Evolutionary conservation across 2,113 vertebrate species (phyloP), one percentile per base, ranked within the genome.

Genomic region (Pelvicachromis taeniatus): DNA sequence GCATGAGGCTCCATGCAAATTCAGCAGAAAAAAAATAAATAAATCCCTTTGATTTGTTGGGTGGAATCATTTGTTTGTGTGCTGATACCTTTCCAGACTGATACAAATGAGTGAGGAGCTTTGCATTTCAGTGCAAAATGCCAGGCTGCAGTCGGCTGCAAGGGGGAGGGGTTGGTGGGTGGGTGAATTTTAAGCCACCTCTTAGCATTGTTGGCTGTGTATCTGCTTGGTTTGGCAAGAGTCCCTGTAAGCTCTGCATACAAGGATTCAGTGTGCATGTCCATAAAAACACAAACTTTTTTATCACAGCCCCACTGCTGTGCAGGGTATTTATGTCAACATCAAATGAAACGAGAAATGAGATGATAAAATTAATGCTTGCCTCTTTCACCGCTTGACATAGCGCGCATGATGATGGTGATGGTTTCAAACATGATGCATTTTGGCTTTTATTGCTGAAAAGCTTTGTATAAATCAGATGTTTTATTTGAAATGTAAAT

Each of bases 191-290:
- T 84, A 92, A 92, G 88, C 90, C 78, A 87, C 81, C 89, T 91
- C 86, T 90, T 87, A 90, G 87, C 84, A 85, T 87, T 84, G 87
- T 86, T 93, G 91, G 89, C 90, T 90, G 86, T 55, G 54, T 77
- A 70, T 90, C 58, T 85, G 91, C 85, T 87, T 88, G 88, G 88
- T 88, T 86, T 93, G 89, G 92, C 92, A 81, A 82, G 13, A 63
- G 48, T 86, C 78, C 87, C 79, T 80, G 55, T 88, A 86, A 92
- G 84, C 93, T 89, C 83, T 42, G 84, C 83, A 91, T 81, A 86
- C 88, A 88, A 87, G 33, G 52, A 86, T 83, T 61, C 81, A 70
- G 42, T 29, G 68, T 68, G 84, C 78, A 82, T 50, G 82, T 78
- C 68, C 85, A 81, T 80, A 61, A 75, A 82, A 68, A 85, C 59